These are phyloP conservation scores for Tetrax tetrax DNA, from an alignment of 2,113 vertebrate genomes.

Conservation along the genomic window DNA sequence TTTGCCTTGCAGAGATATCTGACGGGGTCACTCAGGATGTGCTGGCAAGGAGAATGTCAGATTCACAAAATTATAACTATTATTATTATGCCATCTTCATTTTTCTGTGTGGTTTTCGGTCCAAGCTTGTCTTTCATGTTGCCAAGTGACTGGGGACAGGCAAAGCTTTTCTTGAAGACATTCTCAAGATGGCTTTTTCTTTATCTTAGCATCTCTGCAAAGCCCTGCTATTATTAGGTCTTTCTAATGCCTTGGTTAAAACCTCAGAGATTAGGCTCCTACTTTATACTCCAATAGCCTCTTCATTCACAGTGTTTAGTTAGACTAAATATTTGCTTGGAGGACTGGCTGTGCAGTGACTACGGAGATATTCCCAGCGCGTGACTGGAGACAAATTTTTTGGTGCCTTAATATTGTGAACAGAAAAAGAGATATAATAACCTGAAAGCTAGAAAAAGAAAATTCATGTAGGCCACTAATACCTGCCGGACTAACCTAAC, in stretches of 20 bases:
- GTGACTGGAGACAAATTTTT: background rate
- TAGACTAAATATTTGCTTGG: constrained; percentile 61
- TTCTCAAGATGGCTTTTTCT: constrained; percentile 26
- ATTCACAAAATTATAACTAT: background rate
- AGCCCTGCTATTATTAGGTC: constrained; percentile 51
- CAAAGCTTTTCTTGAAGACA: constrained; percentile 30
- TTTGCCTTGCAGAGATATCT: constrained; percentile 28
- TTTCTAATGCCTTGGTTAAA: constrained; percentile 51
- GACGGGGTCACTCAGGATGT: background rate
- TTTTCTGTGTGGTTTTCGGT: background rate
- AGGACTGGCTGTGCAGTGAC: background rate
- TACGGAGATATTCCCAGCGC: background rate
- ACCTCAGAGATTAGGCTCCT: constrained; percentile 47
- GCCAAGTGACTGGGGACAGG: background rate
- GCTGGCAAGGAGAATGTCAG: background rate
- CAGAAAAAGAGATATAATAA: background rate
- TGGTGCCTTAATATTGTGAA: background rate
- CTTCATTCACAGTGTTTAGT: constrained; percentile 54
- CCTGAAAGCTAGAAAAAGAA: background rate
- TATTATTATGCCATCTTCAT: background rate
- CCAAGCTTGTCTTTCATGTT: background rate
- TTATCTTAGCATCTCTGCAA: constrained; percentile 42
- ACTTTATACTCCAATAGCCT: constrained; percentile 30
- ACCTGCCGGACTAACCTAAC: background rate
- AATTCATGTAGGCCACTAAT: background rate